A percentile compares a stretch with the other conserved stretches of the same genome.
These are phyloP conservation scores for Pampusana beccarii DNA, from an alignment of 2,113 vertebrate species.

Conservation along the genomic window DNA sequence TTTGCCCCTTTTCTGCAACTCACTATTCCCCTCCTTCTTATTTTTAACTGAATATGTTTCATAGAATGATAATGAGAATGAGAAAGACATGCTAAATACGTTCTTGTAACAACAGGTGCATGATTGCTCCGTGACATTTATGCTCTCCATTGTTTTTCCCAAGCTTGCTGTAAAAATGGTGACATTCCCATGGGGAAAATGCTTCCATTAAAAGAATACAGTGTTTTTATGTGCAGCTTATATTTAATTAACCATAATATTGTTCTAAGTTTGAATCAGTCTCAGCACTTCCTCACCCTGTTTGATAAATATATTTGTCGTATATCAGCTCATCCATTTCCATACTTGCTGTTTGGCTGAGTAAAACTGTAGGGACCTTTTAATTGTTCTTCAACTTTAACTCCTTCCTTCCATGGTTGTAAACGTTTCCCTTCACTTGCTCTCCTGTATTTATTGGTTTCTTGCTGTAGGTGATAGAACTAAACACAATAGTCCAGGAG, in stretches of 20 bases:
- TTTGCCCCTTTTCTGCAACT: neutral
- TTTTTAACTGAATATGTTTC: neutral
- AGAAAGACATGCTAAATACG: neutral
- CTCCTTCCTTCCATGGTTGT: accelerated
- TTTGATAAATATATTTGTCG: neutral
- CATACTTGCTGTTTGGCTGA: neutral
- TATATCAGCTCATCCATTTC: neutral
- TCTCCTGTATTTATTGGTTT: neutral
- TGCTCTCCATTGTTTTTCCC: neutral
- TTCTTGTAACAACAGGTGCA: neutral
- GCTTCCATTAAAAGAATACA: neutral
- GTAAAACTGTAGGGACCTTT: neutral
- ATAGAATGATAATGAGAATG: neutral
- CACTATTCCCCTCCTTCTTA: neutral
- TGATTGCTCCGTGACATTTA: neutral
- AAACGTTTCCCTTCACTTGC: neutral
- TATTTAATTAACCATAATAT: neutral
- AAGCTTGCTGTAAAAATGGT: neutral
- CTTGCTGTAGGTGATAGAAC: neutral
- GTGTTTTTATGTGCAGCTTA: neutral
- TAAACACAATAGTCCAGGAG: neutral
- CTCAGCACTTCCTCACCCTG: neutral
- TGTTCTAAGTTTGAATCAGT: neutral
- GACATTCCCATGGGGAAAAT: neutral
- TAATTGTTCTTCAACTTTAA: neutral